Evolutionary conservation across 2,888 invertebrate species (phyloP), one percentile per base, ranked within the genome.

Genomic region (Troides oblongomaculatus): DNA sequence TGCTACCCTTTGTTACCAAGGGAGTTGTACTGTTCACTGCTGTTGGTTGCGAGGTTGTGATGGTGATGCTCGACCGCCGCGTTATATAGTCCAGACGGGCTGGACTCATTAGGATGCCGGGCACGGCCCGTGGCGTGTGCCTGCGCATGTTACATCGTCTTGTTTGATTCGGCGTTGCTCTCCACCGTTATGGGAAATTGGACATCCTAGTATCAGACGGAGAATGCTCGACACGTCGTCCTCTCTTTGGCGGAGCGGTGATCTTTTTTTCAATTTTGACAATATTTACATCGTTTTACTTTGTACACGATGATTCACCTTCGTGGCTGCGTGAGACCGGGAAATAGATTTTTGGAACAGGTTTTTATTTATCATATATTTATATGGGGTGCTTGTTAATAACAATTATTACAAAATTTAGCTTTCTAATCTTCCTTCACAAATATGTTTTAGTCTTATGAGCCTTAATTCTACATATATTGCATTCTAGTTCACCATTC

Each of bases 41-140:
- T 80, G 73, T 75, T 30, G 30, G 30, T 30, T 30, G 30, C 77
- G 78, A 83, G 82, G 75, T 82, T 84, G 81, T 90, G 90, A 71
- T 79, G 81, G 75, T 72, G 71, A 72, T 72, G 74, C 74, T 71
- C 78, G 76, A 77, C 69, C 73, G 74, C 73, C 84, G 84, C 84
- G 78, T 88, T 92, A 85, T 92, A 91, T 92, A 92, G 79, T 83
- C 84, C 80, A 80, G 80, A 77, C 79, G 76, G 83, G 74, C 84
- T 74, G 86, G 84, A 83, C 82, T 89, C 77, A 90, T 92, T 91
- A 85, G 80, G 84, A 92, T 90, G 79, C 92, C 77, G 66, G 62
- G 62, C 92, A 88, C 89, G 90, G 69, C 30, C 46, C 62, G 50
- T 71, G 74, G 80, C 76, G 75, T 81, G 87, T 85, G 86, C 81